phyloP scores from a whole-genome alignment of 2,888 invertebrate genomes.

The Eutolmus rufibarbis region DNA sequence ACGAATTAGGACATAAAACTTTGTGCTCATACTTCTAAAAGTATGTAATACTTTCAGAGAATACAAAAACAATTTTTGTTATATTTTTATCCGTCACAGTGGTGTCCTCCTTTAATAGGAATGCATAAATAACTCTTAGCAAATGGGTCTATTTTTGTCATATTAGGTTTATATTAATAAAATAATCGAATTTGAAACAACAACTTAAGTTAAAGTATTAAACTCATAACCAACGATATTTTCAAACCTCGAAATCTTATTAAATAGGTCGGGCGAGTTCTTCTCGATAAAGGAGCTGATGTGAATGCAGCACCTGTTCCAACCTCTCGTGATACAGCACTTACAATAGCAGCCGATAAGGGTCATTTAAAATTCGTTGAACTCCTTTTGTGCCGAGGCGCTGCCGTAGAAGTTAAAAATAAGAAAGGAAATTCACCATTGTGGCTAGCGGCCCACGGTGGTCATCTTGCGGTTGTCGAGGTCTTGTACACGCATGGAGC shows the following conservation, averaged over 20 bases:
- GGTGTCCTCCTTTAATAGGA: too few relatives aligned
- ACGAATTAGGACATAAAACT: too few relatives aligned
- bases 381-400: constrained; percentile 79
- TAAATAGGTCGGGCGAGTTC: constrained; percentile 81
- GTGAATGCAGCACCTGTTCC: constrained; percentile 99
- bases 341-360: constrained; percentile 99
- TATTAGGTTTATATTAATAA: neutral
- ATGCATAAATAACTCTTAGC: too few relatives aligned
- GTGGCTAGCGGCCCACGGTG: constrained; percentile 98
- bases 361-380: constrained; percentile 95
- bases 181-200: neutral
- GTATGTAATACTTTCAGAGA: too few relatives aligned
- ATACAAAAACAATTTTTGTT: too few relatives aligned
- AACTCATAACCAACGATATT: neutral
- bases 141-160: too few relatives aligned
- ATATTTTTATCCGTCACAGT: too few relatives aligned
- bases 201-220: neutral
- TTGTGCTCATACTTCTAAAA: too few relatives aligned
- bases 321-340: constrained; percentile 95
- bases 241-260: neutral
- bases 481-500: constrained; percentile 87
- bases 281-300: constrained; percentile 96
- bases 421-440: constrained; percentile 99
- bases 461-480: constrained; percentile 96
- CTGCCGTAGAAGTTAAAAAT: constrained; percentile 96